Evolutionary conservation across 2,113 vertebrate genomes (phyloP).

Genomic region (Tragelaphus scriptus): DNA sequence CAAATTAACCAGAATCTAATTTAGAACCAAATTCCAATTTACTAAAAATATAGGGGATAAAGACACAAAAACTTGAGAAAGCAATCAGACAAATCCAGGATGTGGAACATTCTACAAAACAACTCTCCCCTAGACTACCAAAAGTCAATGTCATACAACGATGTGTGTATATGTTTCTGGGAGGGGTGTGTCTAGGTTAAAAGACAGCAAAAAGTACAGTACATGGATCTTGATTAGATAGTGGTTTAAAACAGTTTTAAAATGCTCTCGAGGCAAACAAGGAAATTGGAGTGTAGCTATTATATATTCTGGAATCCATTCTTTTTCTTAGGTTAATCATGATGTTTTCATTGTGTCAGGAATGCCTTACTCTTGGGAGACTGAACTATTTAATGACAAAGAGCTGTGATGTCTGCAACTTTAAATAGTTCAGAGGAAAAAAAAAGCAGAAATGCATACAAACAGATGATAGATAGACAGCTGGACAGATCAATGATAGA

Average conservation of each 20-base stretch:
- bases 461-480: not conserved
- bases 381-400: not conserved
- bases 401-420: not conserved
- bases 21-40: not conserved
- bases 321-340: not conserved
- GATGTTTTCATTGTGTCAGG: not conserved
- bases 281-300: not conserved
- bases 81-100: not conserved
- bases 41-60: not conserved
- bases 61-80: not conserved
- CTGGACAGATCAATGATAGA: too few relatives aligned
- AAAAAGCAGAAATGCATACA: not conserved
- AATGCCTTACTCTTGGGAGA: not conserved
- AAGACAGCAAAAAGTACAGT: not conserved
- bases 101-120: not conserved
- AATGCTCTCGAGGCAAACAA: not conserved
- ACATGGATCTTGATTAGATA: not conserved
- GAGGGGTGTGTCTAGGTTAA: not conserved
- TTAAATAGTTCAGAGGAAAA: not conserved
- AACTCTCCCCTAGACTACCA: not conserved
- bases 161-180: fast-evolving
- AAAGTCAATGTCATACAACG: not conserved
- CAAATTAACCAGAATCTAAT: not conserved
- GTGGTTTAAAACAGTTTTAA: not conserved
- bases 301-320: not conserved